phyloP scores from a whole-genome alignment of 2,113 vertebrate species.

The Podiceps cristatus region DNA sequence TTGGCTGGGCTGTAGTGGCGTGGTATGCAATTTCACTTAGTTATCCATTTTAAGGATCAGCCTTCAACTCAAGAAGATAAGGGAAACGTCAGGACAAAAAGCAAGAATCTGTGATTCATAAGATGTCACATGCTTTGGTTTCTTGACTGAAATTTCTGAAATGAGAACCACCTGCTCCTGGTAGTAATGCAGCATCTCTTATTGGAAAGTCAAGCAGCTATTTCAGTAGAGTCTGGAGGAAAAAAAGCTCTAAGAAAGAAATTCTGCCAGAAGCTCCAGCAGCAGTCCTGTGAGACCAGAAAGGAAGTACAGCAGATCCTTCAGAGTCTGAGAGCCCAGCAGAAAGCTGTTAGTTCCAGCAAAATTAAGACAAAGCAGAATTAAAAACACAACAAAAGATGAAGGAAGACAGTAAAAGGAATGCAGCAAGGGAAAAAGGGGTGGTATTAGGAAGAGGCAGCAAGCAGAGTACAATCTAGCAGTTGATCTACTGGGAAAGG shows the following conservation, averaged over 20 bases:
- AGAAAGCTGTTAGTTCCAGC: not conserved
- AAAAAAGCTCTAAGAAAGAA: not conserved
- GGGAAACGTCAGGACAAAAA: slow-evolving; percentile 27
- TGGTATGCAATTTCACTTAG: not conserved
- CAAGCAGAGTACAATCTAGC: not conserved
- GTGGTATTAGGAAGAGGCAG: not conserved
- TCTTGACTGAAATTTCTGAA: slow-evolving; percentile 44
- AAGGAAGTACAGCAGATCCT: slow-evolving; percentile 42
- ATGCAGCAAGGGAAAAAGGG: not conserved
- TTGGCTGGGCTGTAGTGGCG: not conserved
- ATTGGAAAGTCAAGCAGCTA: slow-evolving; percentile 19
- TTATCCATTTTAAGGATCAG: slow-evolving; percentile 33
- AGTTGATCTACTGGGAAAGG: not conserved
- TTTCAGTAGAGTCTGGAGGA: not conserved
- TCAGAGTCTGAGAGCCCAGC: not conserved
- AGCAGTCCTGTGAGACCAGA: slow-evolving; percentile 1
- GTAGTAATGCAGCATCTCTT: slow-evolving; percentile 5
- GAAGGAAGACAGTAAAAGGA: not conserved
- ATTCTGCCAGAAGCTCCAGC: slow-evolving; percentile 41
- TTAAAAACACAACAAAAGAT: not conserved
- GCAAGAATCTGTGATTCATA: slow-evolving; percentile 30
- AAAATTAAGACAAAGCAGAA: not conserved
- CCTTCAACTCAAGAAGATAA: slow-evolving; percentile 19
- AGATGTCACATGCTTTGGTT: slow-evolving; percentile 30
- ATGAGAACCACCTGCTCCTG: slow-evolving; percentile 51